Conservation (phyloP, 2,888 invertebrate genomes). For the Amaurobius ferox region DNA sequence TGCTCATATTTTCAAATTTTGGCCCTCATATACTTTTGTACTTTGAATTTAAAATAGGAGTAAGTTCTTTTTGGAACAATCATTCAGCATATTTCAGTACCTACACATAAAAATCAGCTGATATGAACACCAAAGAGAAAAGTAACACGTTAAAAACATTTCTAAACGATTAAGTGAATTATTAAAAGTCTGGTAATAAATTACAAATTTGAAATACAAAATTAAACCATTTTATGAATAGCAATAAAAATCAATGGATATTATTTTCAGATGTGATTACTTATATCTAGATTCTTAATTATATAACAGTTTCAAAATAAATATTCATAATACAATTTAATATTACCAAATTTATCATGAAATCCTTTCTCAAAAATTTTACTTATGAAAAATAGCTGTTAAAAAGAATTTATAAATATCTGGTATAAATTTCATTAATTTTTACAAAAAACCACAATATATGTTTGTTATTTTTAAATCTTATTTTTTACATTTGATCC, state of each 20-base stretch:
- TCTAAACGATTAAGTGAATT: no score
- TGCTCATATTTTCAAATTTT: slow-evolving; percentile 16
- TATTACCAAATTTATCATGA: not conserved
- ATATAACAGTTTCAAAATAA: no score
- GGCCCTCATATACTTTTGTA: slow-evolving; percentile 2
- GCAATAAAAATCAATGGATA: no score
- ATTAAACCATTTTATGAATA: no score
- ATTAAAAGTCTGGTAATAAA: no score
- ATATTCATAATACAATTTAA: no score
- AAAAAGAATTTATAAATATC: not conserved
- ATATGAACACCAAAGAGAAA: not conserved
- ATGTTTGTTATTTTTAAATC: no score
- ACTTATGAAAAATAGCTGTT: not conserved
- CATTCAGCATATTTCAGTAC: not conserved
- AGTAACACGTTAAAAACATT: not conserved
- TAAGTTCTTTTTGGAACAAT: not conserved
- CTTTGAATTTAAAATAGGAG: not conserved
- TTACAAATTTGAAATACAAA: no score
- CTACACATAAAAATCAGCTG: not conserved
- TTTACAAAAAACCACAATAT: no score
- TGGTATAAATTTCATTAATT: not conserved
- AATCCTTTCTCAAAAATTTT: not conserved
- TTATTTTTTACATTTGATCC: no score
- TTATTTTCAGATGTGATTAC: no score
- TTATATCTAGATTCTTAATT: no score